These are phyloP conservation scores for Oreochromis aureus DNA, from an alignment of 2,113 vertebrate genomes.

Conservation along the genomic window DNA sequence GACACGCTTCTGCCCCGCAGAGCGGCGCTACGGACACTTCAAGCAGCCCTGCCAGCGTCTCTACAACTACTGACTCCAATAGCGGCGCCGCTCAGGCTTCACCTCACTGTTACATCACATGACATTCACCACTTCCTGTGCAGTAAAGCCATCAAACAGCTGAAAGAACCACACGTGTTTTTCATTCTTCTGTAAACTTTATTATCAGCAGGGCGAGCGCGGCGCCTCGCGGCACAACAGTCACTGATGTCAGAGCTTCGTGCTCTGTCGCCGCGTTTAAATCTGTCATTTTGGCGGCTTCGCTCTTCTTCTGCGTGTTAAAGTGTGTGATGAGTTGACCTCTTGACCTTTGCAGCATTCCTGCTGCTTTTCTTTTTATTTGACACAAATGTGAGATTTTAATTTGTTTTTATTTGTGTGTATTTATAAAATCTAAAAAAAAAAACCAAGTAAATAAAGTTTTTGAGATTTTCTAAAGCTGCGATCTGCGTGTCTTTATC, in stretches of 20 bases:
- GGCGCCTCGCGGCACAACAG: background rate
- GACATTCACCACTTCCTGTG: background rate
- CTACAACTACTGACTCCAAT: slow-evolving; percentile 62
- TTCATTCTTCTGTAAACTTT: background rate
- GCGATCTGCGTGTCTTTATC: background rate
- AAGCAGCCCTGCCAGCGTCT: slow-evolving; percentile 68
- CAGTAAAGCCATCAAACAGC: background rate
- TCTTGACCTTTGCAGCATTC: background rate
- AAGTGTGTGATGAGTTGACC: background rate
- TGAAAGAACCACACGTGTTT: background rate
- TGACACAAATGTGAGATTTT: background rate
- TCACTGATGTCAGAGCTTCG: background rate
- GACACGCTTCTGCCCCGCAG: slow-evolving; percentile 35
- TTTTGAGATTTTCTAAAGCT: slow-evolving; percentile 28
- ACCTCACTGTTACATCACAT: accelerated
- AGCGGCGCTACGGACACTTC: slow-evolving; percentile 55
- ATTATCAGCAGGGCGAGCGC: background rate
- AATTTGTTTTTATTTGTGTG: slow-evolving; percentile 10
- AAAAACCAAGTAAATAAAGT: slow-evolving; percentile 39
- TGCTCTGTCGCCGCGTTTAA: accelerated
- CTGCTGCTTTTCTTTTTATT: background rate
- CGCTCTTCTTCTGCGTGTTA: background rate
- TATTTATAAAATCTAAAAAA: slow-evolving; percentile 53
- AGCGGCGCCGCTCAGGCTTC: background rate
- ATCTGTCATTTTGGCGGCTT: background rate